These are phyloP conservation scores for Danionella dracula DNA, from an alignment of 2,797 vertebrate species.

Conservation along the genomic window DNA sequence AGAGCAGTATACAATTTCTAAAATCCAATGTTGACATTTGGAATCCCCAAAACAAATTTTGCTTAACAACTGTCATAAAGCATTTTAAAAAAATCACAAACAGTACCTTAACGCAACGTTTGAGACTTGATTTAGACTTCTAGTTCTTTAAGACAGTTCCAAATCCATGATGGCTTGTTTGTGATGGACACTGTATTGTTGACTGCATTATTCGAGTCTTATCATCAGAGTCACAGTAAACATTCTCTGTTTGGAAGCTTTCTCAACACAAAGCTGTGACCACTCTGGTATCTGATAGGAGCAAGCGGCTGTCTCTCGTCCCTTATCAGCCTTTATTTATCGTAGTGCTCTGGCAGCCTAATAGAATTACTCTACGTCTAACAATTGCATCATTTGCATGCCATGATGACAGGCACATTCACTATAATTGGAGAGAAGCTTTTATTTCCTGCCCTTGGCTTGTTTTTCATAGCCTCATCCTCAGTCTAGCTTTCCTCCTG, in stretches of 20 bases:
- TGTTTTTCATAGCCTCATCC: conserved; percentile 35
- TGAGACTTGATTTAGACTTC: not conserved
- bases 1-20: no score
- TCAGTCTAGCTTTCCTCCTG: conserved; percentile 52
- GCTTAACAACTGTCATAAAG: no score
- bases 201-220: conserved; percentile 52
- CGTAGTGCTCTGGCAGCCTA: conserved; percentile 42
- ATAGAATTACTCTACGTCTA: conserved; percentile 48
- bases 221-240: conserved; percentile 52
- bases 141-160: conserved; percentile 40
- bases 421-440: conserved; percentile 26
- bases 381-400: conserved; percentile 61
- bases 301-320: conserved; percentile 13
- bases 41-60: no score
- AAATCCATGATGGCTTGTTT: conserved; percentile 41
- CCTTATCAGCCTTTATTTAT: conserved; percentile 52
- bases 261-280: conserved; percentile 52
- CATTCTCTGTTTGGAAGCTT: conserved; percentile 50
- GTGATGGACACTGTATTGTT: conserved; percentile 39
- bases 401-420: conserved; percentile 41
- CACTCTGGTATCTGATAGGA: conserved; percentile 51
- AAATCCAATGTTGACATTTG: no score
- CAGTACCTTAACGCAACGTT: no score
- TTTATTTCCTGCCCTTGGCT: not conserved
- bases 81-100: no score